Evolutionary conservation across 2,113 vertebrate genomes (phyloP).

Genomic region (Callipepla squamata): DNA sequence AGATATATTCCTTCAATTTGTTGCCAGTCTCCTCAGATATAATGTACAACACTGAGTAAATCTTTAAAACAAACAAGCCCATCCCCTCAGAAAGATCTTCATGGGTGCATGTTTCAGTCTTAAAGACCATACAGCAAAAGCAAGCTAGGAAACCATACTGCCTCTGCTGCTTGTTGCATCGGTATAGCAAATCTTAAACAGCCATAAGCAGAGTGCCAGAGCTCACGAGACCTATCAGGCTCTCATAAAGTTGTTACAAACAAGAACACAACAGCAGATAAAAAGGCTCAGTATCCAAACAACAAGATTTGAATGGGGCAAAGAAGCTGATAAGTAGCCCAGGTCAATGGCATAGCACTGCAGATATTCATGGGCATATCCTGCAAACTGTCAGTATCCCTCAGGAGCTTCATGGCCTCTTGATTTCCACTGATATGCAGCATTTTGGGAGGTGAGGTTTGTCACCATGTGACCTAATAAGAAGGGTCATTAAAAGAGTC

Average conservation of each 20-base stretch:
- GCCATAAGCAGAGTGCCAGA: neutral
- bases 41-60: rapidly evolving
- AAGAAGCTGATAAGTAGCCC: neutral
- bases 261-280: neutral
- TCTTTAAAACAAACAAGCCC: neutral
- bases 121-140: neutral
- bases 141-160: neutral
- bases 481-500: neutral
- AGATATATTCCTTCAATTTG: neutral
- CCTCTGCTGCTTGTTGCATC: neutral
- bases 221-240: neutral
- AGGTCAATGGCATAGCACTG: neutral
- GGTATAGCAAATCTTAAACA: neutral
- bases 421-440: neutral
- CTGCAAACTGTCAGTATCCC: neutral
- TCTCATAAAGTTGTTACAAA: neutral
- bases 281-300: neutral
- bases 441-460: neutral
- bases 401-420: neutral
- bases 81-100: neutral
- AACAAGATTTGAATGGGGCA: neutral
- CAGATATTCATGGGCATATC: neutral
- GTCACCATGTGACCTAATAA: neutral
- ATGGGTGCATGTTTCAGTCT: neutral
- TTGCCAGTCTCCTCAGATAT: neutral